These are phyloP conservation scores for Drosophila grimshawi DNA, from an alignment of 1,140 invertebrate species.

Conservation along the genomic window DNA sequence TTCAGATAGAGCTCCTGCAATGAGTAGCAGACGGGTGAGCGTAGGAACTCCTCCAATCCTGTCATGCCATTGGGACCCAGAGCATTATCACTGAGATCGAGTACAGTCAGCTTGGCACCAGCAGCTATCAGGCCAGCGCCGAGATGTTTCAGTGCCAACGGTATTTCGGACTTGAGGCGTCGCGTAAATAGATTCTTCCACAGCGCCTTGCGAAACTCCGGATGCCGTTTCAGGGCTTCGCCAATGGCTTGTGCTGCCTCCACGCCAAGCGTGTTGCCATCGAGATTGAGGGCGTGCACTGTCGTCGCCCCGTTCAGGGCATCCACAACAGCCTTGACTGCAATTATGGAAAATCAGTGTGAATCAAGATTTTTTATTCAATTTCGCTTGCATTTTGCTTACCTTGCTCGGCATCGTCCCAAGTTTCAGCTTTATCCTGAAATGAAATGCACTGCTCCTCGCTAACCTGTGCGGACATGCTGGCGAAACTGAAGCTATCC, in stretches of 20 bases:
- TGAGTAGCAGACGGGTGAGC: slow-evolving; percentile 93
- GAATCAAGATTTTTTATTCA: neutral
- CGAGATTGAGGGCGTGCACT: slow-evolving; percentile 89
- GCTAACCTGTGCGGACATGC: slow-evolving; percentile 56
- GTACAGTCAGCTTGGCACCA: slow-evolving; percentile 90
- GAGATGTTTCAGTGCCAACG: slow-evolving; percentile 90
- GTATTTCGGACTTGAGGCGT: slow-evolving; percentile 97
- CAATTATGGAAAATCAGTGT: neutral
- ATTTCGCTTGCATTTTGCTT: slow-evolving; percentile 8
- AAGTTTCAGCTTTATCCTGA: slow-evolving; percentile 62
- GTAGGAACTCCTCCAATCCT: slow-evolving; percentile 93
- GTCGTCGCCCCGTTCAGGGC: slow-evolving; percentile 57
- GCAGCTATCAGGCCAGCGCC: slow-evolving; percentile 93
- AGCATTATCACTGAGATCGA: slow-evolving; percentile 99
- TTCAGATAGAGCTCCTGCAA: slow-evolving; percentile 93
- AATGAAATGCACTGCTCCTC: slow-evolving; percentile 72
- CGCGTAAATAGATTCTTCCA: slow-evolving; percentile 99
- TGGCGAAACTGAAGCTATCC: slow-evolving; percentile 62
- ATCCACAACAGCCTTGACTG: slow-evolving; percentile 71
- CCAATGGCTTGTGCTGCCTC: slow-evolving; percentile 94
- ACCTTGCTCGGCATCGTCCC: slow-evolving; percentile 74
- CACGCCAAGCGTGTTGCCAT: slow-evolving; percentile 97
- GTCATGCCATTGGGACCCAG: slow-evolving; percentile 98
- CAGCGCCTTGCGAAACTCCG: slow-evolving; percentile 91
- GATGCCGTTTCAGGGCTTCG: slow-evolving; percentile 90